Evolutionary conservation across 2,888 invertebrate species (phyloP), one percentile per base, ranked within the genome.

Genomic region (Caenorhabditis drosophilae): DNA sequence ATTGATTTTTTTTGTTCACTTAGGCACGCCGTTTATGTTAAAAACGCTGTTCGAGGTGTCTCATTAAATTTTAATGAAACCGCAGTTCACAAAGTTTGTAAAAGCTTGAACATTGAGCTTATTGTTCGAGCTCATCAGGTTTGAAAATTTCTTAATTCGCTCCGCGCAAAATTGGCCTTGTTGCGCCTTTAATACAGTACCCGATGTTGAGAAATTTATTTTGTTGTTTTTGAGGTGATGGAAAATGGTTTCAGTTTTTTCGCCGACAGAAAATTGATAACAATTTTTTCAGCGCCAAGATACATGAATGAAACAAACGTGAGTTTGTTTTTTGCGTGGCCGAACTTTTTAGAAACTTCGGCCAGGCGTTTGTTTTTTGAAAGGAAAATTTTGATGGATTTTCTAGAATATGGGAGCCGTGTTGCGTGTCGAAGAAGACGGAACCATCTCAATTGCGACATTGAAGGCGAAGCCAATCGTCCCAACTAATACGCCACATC

Each of bases 41-140:
- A 27, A 22, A 67, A 62, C 20, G n/a, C 6, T 0, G 22, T 55
- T n/a, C 67, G 62, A n/a, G 62, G 67, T n/a, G 41, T 58, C 6
- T 58, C 51, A 16, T 31, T 42, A 31, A 16, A 27, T 23, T 69
- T 69, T 42, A 59, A 59, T 36, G 57, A 52, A 4, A 22, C 45
- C n/a, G 64, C 64, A 1, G 54, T 69, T n/a, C 27, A 45, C 1
- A 52, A 61, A 3, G 23, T 40, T 16, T 64, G 64, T 50, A 34
- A 48, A 22, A 44, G 38, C 2, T 49, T 69, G 11, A 51, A 57
- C 0, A 16, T 69, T 16, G 18, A 45, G 0, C 20, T 66, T 22
- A 56, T 69, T 49, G 59, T 69, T 38, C 46, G 69, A 34, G 69
- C 66, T 18, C 69, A 69, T 55, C 64, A 68, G 54, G 68, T 53